Evolutionary conservation across 1,140 invertebrate species (phyloP).

Genomic region (Eurosta solidaginis): DNA sequence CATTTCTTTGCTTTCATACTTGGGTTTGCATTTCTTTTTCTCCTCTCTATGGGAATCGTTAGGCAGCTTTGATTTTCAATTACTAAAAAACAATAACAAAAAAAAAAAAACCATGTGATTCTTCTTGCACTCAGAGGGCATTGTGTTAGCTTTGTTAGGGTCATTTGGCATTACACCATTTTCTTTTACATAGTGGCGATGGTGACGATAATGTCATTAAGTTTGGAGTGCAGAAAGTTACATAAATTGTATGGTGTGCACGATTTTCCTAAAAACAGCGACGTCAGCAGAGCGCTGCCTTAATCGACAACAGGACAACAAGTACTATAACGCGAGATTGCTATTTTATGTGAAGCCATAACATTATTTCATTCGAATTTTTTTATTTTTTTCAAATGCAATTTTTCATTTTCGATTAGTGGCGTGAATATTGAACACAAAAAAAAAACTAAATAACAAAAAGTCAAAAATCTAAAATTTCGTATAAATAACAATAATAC

Average conservation of each 20-base stretch:
- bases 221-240: conserved; percentile 25
- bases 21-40: not conserved
- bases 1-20: not conserved
- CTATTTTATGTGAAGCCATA: not conserved
- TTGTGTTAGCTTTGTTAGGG: conserved; percentile 21
- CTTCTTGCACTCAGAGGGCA: not conserved
- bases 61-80: no score
- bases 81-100: no score
- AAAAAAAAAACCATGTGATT: not conserved
- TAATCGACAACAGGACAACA: not conserved
- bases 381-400: not conserved
- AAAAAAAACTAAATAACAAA: not conserved
- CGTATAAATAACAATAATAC: not conserved
- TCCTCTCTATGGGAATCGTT: no score
- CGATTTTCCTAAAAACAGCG: not conserved
- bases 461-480: not conserved
- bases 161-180: conserved; percentile 24
- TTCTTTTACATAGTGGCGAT: conserved; percentile 22
- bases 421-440: not conserved
- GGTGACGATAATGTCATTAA: conserved; percentile 24
- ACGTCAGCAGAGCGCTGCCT: not conserved
- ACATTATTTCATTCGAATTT: no score
- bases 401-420: conserved; percentile 24
- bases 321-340: no score
- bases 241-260: conserved; percentile 19